Conservation (phyloP, 2,888 invertebrate genomes). For the Erebia ligea region DNA sequence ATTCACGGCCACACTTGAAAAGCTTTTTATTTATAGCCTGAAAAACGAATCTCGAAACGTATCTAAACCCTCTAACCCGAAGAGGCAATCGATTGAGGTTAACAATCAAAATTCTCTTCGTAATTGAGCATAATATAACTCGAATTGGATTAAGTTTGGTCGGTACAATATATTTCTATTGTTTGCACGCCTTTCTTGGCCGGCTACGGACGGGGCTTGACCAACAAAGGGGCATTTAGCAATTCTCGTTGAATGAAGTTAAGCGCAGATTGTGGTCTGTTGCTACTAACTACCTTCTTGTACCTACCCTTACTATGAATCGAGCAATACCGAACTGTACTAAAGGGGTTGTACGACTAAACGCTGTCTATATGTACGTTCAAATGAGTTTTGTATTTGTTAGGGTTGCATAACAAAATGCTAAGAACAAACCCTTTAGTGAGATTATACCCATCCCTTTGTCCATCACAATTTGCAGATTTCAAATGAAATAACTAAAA, state of each 20-base stretch:
- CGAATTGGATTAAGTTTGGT: constrained; percentile 5
- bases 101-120: constrained; percentile 1
- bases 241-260: constrained; percentile 78
- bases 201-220: constrained; percentile 53
- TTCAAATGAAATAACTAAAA: too few relatives aligned
- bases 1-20: background rate
- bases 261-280: constrained; percentile 69
- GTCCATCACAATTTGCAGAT: too few relatives aligned
- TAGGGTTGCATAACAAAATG: too few relatives aligned
- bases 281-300: background rate
- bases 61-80: background rate
- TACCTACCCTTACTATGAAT: constrained; percentile 1
- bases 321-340: constrained; percentile 3
- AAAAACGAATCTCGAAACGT: background rate
- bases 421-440: too few relatives aligned
- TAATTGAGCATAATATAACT: constrained; percentile 6
- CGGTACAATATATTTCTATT: constrained; percentile 40
- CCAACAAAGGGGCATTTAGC: constrained; percentile 78
- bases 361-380: too few relatives aligned
- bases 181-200: constrained; percentile 73
- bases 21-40: background rate
- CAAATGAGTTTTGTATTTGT: too few relatives aligned
- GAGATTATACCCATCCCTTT: too few relatives aligned
- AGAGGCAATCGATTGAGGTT: background rate
- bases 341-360: too few relatives aligned